Conservation (phyloP, 2,797 vertebrate species). For the Clarias platycephalus region DNA sequence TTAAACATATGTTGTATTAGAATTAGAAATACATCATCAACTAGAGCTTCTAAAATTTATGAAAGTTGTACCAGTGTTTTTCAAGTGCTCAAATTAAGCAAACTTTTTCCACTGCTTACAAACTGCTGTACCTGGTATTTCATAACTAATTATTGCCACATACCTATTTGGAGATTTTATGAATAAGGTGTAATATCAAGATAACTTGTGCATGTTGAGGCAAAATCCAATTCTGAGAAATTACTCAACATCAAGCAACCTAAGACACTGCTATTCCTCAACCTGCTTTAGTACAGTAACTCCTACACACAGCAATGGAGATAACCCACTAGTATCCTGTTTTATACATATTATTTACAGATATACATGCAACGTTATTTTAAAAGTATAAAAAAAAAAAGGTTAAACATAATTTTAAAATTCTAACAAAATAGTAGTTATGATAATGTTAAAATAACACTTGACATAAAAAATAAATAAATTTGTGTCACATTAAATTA, state of each 20-base stretch:
- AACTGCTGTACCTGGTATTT: neutral
- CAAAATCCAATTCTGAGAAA: neutral
- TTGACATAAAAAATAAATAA: neutral
- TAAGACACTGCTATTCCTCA: neutral
- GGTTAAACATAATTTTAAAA: neutral
- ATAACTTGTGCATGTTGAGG: neutral
- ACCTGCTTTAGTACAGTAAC: conserved; percentile 1
- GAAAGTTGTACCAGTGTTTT: neutral
- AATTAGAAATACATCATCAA: neutral
- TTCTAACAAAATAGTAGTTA: neutral
- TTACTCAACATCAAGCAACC: neutral
- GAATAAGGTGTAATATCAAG: neutral
- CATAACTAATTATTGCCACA: neutral
- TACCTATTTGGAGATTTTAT: neutral
- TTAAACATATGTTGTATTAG: neutral
- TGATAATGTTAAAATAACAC: neutral
- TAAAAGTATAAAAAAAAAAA: neutral
- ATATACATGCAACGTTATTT: neutral
- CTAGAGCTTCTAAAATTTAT: neutral
- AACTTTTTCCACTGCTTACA: neutral
- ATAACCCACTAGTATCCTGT: neutral
- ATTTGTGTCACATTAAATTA: neutral
- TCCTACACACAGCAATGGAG: neutral
- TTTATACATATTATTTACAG: neutral
- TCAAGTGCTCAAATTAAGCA: neutral